Conservation (phyloP, 1,140 invertebrate genomes). For the Drosophila orosa region DNA sequence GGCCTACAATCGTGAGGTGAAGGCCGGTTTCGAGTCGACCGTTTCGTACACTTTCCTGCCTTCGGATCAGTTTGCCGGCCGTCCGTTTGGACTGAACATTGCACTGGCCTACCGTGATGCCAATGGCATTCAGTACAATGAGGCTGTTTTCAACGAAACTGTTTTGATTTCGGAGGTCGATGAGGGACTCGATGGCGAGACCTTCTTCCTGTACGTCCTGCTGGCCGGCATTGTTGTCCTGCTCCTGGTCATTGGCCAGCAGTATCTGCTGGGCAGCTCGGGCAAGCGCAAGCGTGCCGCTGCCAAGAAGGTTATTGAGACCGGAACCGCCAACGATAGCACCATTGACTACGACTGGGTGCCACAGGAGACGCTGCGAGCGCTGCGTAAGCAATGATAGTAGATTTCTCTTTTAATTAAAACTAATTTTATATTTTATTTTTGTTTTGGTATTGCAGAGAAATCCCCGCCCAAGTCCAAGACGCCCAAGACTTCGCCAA, state of each 20-base stretch:
- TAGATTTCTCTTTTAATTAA: rapidly evolving
- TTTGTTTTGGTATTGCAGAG: conserved; percentile 84
- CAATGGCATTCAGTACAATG: conserved; percentile 88
- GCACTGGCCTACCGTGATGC: conserved; percentile 96
- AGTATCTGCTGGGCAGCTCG: conserved; percentile 91
- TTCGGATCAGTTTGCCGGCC: conserved; percentile 96
- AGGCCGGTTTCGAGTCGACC: conserved; percentile 96
- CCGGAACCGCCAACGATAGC: conserved; percentile 93
- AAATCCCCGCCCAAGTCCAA: conserved; percentile 86
- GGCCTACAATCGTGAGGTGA: conserved; percentile 94
- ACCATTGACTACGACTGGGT: conserved; percentile 99
- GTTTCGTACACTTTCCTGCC: conserved; percentile 98
- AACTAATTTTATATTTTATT: neutral
- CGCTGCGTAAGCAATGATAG: conserved; percentile 89
- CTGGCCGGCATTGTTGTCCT: conserved; percentile 95
- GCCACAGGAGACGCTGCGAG: conserved; percentile 94
- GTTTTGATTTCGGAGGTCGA: conserved; percentile 98
- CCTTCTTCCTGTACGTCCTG: conserved; percentile 98
- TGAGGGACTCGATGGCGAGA: conserved; percentile 98
- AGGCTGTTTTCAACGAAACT: conserved; percentile 99
- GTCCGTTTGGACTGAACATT: conserved; percentile 97
- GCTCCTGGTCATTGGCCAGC: conserved; percentile 94
- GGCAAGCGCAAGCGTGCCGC: conserved; percentile 85
- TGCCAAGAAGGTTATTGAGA: conserved; percentile 89
- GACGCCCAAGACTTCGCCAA: conserved; percentile 85